Percentiles rank a stretch among this genome's conserved stretches.
Evolutionary conservation across 1,140 invertebrate genomes (phyloP).

Genomic region (Scylla paramamosain): DNA sequence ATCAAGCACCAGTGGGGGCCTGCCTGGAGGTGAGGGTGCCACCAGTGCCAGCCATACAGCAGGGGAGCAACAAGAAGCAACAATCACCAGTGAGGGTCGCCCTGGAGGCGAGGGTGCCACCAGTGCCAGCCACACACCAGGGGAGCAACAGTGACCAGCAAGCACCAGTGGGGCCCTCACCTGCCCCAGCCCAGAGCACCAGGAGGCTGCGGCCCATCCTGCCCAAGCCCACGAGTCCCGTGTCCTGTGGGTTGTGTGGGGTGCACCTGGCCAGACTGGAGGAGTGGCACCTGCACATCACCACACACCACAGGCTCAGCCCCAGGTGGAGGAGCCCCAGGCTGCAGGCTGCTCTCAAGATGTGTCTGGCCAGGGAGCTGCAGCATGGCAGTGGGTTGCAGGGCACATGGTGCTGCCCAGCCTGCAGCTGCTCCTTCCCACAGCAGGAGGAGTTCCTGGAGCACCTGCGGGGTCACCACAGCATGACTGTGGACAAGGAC

Average conservation of each 20-base stretch:
- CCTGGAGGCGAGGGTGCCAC: neutral
- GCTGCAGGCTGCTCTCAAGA: constrained; percentile 36
- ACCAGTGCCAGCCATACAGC: too few relatives aligned
- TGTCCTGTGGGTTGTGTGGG: constrained; percentile 51
- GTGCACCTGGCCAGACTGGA: constrained; percentile 23
- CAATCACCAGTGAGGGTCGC: neutral
- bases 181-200: neutral
- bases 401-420: neutral
- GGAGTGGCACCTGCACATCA: constrained; percentile 15
- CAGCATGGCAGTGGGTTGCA: neutral
- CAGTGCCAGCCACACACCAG: neutral
- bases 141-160: neutral
- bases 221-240: neutral
- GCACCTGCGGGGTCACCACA: constrained; percentile 39
- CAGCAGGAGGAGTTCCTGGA: constrained; percentile 15
- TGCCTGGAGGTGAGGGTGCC: neutral
- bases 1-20: neutral
- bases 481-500: constrained; percentile 32
- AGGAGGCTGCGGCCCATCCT: constrained; percentile 23
- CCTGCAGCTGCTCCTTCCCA: neutral
- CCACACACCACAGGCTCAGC: neutral
- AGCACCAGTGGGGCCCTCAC: neutral
- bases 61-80: neutral
- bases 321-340: constrained; percentile 2
- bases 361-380: constrained; percentile 27